Evolutionary conservation across 2,888 invertebrate genomes (phyloP).

Genomic region (Pseudococcus viburni): DNA sequence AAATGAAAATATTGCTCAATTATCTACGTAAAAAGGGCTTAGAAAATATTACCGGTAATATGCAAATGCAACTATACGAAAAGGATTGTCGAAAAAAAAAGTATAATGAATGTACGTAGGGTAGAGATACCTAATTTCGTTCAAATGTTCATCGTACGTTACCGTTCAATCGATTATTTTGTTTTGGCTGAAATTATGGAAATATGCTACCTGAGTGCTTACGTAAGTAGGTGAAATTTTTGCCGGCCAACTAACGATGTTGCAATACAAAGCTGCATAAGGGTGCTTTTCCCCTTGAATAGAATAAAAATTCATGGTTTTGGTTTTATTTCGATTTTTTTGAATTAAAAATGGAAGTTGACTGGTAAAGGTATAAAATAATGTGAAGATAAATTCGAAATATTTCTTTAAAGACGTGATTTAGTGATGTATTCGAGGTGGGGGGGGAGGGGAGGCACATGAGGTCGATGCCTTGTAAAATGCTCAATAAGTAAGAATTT

Average conservation of each 20-base stretch:
- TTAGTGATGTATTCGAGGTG: no score
- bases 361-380: no score
- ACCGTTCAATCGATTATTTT: neutral
- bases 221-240: neutral
- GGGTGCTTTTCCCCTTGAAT: neutral
- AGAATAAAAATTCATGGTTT: no score
- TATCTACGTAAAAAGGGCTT: conserved; percentile 5
- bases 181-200: neutral
- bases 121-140: neutral
- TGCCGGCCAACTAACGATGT: neutral
- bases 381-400: no score
- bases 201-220: neutral
- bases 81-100: conserved; percentile 34
- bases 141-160: neutral
- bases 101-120: neutral
- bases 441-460: no score
- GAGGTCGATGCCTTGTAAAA: no score
- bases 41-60: conserved; percentile 14
- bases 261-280: neutral
- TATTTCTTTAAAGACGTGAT: no score
- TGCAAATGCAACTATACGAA: conserved; percentile 26
- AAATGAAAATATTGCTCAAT: conserved; percentile 37
- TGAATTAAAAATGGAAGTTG: no score
- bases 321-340: no score
- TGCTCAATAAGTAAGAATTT: no score